phyloP scores from a whole-genome alignment of 2,888 invertebrate species.

The Eretmocerus hayati region DNA sequence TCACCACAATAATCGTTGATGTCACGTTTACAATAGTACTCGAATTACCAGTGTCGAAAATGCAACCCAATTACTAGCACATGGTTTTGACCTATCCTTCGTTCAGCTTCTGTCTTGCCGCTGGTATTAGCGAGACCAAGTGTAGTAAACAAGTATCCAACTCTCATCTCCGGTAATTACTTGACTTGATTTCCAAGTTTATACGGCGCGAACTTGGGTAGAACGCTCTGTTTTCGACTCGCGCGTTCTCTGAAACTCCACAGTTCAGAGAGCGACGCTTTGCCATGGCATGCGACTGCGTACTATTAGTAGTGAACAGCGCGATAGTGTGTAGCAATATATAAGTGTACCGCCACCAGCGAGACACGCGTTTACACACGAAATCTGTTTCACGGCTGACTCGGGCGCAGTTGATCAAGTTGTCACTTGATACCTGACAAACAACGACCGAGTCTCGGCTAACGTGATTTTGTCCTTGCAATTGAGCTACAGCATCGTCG shows the following conservation, averaged over 20 bases:
- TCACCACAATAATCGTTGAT: no score
- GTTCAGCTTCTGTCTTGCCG: no score
- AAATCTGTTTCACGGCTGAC: background rate
- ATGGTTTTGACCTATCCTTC: background rate
- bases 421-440: background rate
- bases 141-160: background rate
- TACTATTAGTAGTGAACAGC: no score
- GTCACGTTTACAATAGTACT: no score
- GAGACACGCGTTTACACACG: background rate
- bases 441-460: no score
- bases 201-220: background rate
- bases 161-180: background rate
- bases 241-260: no score
- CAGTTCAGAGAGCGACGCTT: background rate
- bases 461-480: no score
- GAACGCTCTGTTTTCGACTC: background rate
- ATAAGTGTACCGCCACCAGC: background rate
- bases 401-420: background rate
- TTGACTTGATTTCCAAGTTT: constrained; percentile 2
- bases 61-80: no score
- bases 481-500: no score
- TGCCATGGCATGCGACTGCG: background rate
- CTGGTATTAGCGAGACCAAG: no score
- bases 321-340: no score
- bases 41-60: no score